Conservation (phyloP, 1,140 invertebrate species). For the Manduca sexta region DNA sequence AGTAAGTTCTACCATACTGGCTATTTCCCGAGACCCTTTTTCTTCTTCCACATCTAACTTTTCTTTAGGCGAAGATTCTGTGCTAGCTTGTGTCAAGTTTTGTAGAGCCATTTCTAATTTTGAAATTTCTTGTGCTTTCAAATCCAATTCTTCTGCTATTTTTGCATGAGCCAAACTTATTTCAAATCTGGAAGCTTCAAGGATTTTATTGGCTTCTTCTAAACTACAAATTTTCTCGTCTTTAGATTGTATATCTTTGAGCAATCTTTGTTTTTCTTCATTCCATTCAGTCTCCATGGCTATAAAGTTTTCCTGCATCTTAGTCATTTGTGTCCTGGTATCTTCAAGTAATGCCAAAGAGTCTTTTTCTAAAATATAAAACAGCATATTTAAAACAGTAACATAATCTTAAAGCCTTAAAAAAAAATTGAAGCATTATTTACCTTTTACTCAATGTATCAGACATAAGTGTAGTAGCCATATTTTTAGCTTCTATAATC, state of each 20-base stretch:
- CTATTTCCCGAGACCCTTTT: constrained; percentile 65
- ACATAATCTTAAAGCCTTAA: not conserved
- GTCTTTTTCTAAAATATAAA: constrained; percentile 69
- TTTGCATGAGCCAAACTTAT: constrained; percentile 73
- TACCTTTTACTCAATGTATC: constrained; percentile 81
- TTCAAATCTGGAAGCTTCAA: constrained; percentile 75
- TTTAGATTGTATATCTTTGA: constrained; percentile 73
- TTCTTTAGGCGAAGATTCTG: constrained; percentile 28
- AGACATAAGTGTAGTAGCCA: constrained; percentile 85
- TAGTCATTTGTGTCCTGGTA: constrained; percentile 84
- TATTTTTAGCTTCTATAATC: constrained; percentile 88
- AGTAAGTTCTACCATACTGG: constrained; percentile 61
- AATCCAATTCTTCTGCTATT: constrained; percentile 73
- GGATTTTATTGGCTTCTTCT: constrained; percentile 69
- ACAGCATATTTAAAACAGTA: not conserved
- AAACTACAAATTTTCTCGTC: constrained; percentile 72
- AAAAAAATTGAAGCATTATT: no score
- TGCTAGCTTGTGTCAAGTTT: constrained; percentile 26
- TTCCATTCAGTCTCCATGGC: constrained; percentile 81
- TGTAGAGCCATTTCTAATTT: constrained; percentile 54
- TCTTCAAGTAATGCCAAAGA: constrained; percentile 83
- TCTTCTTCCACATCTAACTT: constrained; percentile 53
- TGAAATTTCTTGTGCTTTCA: constrained; percentile 55
- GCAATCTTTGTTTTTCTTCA: constrained; percentile 77
- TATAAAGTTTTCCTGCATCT: constrained; percentile 86